phyloP scores from a whole-genome alignment of 2,888 invertebrate species.

The Candidula unifasciata region DNA sequence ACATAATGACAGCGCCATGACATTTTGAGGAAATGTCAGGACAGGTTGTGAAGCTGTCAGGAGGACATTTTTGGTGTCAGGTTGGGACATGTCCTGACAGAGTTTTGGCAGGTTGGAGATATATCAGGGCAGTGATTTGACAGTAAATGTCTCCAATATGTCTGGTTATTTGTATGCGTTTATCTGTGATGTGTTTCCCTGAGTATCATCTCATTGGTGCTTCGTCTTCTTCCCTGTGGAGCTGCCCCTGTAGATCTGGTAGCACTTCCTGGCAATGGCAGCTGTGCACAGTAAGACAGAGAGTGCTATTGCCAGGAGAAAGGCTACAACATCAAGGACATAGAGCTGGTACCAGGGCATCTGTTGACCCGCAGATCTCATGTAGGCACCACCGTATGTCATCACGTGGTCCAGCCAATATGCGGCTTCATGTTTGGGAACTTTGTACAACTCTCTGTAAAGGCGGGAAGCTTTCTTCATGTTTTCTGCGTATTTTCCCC shows the following conservation, averaged over 20 bases:
- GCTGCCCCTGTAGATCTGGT: neutral
- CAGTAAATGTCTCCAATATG: too few species aligned
- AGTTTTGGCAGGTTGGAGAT: too few species aligned
- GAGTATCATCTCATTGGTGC: too few species aligned
- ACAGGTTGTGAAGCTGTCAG: too few species aligned
- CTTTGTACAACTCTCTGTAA: slow-evolving; percentile 51
- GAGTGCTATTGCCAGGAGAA: slow-evolving; percentile 34
- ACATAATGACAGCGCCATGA: too few species aligned
- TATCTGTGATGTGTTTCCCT: too few species aligned
- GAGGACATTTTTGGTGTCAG: too few species aligned
- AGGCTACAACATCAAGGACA: slow-evolving; percentile 59
- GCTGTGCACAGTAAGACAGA: neutral
- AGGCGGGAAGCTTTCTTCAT: slow-evolving; percentile 47
- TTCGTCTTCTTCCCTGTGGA: too few species aligned
- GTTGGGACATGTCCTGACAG: too few species aligned
- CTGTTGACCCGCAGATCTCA: slow-evolving; percentile 59
- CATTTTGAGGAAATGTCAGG: too few species aligned
- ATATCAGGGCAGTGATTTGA: too few species aligned
- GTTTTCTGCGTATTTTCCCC: slow-evolving; percentile 40
- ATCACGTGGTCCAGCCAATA: slow-evolving; percentile 68
- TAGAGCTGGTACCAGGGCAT: slow-evolving; percentile 63
- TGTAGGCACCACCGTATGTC: slow-evolving; percentile 61
- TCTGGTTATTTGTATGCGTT: too few species aligned
- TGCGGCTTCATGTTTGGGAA: slow-evolving; percentile 60
- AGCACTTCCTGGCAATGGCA: neutral